Conservation (phyloP, 1,140 invertebrate genomes). For the Bombus sibiricus region DNA sequence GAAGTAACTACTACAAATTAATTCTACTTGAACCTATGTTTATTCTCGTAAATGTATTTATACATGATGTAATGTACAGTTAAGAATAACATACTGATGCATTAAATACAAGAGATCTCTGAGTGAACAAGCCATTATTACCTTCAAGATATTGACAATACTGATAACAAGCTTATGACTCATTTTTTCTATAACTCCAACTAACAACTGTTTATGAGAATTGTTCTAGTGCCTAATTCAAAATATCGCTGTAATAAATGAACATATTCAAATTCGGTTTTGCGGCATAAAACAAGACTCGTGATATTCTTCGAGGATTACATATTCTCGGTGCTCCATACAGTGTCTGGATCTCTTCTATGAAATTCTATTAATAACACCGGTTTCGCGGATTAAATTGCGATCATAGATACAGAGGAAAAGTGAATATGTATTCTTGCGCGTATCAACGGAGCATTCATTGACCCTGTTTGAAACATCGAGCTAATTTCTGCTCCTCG, state of each 20-base stretch:
- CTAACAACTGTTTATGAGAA: background rate
- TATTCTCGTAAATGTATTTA: background rate
- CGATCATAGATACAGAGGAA: conserved; percentile 8
- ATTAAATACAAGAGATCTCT: background rate
- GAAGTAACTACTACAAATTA: background rate
- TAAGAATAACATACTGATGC: background rate
- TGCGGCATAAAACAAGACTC: background rate
- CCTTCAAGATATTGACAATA: background rate
- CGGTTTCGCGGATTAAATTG: conserved; percentile 31
- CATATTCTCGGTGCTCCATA: background rate
- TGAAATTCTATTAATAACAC: conserved; percentile 38
- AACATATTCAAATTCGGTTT: background rate
- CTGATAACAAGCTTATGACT: background rate
- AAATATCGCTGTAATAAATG: no score
- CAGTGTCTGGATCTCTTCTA: conserved; percentile 5
- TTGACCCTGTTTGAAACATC: background rate
- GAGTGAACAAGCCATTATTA: background rate
- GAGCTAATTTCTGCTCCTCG: conserved; percentile 1
- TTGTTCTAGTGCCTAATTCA: background rate
- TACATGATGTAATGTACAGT: background rate
- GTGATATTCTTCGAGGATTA: conserved; percentile 19
- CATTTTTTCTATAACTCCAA: background rate
- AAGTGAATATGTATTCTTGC: background rate
- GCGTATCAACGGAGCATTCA: background rate
- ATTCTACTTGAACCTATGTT: background rate